Evolutionary conservation across 2,113 vertebrate genomes (phyloP).

Genomic region (Neolamprologus variostigma): DNA sequence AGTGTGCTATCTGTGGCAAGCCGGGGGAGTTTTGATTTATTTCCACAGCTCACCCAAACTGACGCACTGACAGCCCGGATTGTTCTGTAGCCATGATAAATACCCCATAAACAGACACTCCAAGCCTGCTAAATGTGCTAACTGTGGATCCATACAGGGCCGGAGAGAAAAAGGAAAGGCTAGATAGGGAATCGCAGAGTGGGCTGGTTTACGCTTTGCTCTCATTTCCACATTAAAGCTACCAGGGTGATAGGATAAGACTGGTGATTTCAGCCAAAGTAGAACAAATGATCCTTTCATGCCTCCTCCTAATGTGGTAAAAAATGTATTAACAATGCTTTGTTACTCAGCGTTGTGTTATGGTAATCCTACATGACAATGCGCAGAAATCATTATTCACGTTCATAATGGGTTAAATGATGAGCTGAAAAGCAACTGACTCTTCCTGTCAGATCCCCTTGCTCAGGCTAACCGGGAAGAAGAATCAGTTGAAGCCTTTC

Average conservation of each 20-base stretch:
- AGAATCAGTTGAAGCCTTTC: neutral
- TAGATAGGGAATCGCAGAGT: neutral
- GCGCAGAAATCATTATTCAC: neutral
- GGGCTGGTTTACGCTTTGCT: neutral
- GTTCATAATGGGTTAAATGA: neutral
- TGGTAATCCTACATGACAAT: neutral
- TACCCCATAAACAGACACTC: conserved; percentile 47
- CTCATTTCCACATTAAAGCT: conserved; percentile 48
- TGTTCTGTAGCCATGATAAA: conserved; percentile 61
- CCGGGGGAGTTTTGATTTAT: conserved; percentile 59
- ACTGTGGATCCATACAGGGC: conserved; percentile 5
- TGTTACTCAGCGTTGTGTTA: neutral
- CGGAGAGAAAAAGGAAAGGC: neutral
- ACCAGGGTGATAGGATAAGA: neutral
- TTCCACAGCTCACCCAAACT: conserved; percentile 33
- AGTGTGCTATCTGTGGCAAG: conserved; percentile 28
- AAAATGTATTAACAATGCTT: neutral
- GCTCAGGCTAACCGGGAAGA: neutral
- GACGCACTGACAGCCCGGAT: conserved; percentile 40
- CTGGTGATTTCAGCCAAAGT: conserved; percentile 10
- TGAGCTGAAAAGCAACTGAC: neutral
- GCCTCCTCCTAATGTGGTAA: neutral
- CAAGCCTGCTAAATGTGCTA: conserved; percentile 35
- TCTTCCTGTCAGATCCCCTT: neutral
- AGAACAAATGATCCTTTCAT: conserved; percentile 33